Base-by-base conservation (phyloP, 2,888 invertebrate species). In the Agrotis clavis region DNA sequence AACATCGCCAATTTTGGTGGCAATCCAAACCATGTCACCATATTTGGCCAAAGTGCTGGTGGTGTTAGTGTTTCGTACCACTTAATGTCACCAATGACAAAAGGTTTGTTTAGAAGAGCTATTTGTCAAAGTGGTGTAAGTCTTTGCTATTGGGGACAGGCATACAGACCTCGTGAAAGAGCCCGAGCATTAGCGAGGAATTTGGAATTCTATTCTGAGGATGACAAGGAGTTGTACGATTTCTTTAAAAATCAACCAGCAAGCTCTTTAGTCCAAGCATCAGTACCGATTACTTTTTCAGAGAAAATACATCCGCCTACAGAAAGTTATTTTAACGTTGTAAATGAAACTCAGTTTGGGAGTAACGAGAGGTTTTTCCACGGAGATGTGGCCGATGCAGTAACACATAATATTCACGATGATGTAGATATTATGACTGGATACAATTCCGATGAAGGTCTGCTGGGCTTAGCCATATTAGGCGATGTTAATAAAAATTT, bases 121-220 rank as follows among this genome's bases (percentile, higher is more conserved):
- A 51, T 51, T 51, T 51, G 16, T 48, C 50, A 67, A 60, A 59
- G 51, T 51, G 51, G 51, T 51, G 51, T 51, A 4, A 13, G 51
- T 51, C 19, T 51, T 51, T 51, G 51, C 11, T 51, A 51, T 19
- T 51, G 51, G 51, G 51, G 51, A 19, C 51, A 51, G 21, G 53
- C 53, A 21, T 21, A 53, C 11, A 53, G 14, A 21, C 53, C 21
- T 53, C 53, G 21, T 5, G 53, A 53, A 5, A 21, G 53, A 21
- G 53, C 53, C 2, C 14, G 19, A 53, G 53, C 19, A 53, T n/a
- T 53, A 21, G 53, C 53, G 6, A 53, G 21, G 14, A 53, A 21
- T 21, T 53, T 53, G 2, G 53, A 21, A 21, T 53, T 53, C 14
- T 53, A 53, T 53, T 53, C 53, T 14, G 21, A 53, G 21, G 21